Conservation (phyloP, 2,113 vertebrate genomes). For the Prietella phreatophila region DNA sequence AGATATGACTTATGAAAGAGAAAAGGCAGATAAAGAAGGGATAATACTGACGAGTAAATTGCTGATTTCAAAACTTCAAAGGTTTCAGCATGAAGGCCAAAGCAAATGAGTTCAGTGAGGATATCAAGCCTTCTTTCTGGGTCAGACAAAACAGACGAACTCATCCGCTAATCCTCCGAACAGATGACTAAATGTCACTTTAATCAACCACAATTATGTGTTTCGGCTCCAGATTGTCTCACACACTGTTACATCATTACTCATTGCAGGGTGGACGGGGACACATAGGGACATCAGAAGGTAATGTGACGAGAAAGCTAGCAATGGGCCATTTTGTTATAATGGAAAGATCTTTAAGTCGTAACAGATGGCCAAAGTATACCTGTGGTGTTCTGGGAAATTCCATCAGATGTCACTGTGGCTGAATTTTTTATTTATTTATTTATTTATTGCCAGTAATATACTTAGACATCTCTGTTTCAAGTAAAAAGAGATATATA, state of each 20-base stretch:
- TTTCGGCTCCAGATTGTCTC: conserved; percentile 17
- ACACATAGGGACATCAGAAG: background rate
- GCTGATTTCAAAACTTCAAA: background rate
- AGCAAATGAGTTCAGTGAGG: background rate
- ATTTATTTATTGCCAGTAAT: background rate
- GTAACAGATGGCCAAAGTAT: background rate
- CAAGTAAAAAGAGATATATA: background rate
- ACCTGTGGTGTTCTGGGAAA: background rate
- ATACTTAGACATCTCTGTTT: background rate
- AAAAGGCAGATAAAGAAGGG: background rate
- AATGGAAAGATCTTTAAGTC: background rate
- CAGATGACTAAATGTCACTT: conserved; percentile 70
- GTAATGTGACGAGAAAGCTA: background rate
- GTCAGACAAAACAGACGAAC: conserved; percentile 29
- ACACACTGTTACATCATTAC: background rate
- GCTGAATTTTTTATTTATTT: background rate
- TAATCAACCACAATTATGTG: conserved; percentile 72
- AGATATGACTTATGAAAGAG: background rate
- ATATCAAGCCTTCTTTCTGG: conserved; percentile 7
- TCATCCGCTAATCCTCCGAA: conserved; percentile 58
- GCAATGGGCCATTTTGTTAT: background rate
- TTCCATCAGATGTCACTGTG: background rate
- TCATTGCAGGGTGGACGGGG: background rate
- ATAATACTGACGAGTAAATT: conserved; percentile 1
- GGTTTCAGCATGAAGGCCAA: conserved; percentile 5